phyloP scores from a whole-genome alignment of 2,797 vertebrate species.

The Sebastes iracundus region DNA sequence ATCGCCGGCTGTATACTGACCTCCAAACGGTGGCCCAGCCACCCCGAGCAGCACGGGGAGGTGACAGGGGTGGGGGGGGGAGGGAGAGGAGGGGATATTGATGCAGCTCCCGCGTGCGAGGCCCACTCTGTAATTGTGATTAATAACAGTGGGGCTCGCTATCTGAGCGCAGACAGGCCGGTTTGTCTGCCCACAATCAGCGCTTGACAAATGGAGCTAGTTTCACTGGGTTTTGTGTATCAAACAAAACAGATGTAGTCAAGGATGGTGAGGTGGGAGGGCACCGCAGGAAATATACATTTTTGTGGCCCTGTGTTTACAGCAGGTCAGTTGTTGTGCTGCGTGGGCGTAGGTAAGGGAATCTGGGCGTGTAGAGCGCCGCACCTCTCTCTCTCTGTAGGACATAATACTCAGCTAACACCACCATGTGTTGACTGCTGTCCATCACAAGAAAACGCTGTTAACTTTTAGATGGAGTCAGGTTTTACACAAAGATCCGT shows the following conservation, averaged over 20 bases:
- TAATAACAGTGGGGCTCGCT: conserved; percentile 94
- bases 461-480: neutral
- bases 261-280: conserved; percentile 88
- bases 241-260: conserved; percentile 99
- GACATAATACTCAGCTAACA: conserved; percentile 28
- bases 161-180: conserved; percentile 95
- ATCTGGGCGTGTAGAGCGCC: conserved; percentile 26
- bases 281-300: conserved; percentile 87
- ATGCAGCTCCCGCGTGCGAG: conserved; percentile 85
- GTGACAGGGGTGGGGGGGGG: conserved; percentile 36
- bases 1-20: conserved; percentile 76
- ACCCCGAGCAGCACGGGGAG: conserved; percentile 69
- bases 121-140: conserved; percentile 99
- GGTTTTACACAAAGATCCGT: neutral
- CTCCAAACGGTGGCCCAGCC: conserved; percentile 81
- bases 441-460: neutral
- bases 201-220: conserved; percentile 96
- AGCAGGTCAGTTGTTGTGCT: conserved; percentile 62
- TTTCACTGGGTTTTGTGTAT: conserved; percentile 94
- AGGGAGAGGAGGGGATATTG: conserved; percentile 80
- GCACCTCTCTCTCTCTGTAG: conserved; percentile 6
- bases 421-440: neutral
- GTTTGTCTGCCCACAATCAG: conserved; percentile 98
- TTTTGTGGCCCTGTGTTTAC: conserved; percentile 87
- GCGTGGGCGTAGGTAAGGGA: conserved; percentile 43